These are phyloP conservation scores for Vombatus ursinus DNA, from an alignment of 2,113 vertebrate species.

Conservation along the genomic window DNA sequence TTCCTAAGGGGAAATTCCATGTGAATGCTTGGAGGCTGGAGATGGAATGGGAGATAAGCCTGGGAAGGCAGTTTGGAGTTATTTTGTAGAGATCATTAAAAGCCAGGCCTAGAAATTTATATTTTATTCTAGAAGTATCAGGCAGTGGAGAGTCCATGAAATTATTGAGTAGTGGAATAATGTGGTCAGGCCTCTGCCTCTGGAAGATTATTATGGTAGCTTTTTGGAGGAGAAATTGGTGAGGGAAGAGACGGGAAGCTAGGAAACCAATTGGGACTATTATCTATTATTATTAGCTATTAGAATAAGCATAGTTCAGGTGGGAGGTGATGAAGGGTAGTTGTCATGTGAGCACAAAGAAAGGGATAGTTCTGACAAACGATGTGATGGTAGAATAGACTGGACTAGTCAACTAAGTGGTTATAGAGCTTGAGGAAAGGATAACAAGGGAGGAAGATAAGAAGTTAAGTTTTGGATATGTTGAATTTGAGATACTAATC, in stretches of 20 bases:
- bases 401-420: background rate
- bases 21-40: background rate
- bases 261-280: background rate
- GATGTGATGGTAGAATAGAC: background rate
- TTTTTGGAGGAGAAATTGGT: background rate
- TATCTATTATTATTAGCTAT: background rate
- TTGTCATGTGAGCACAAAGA: background rate
- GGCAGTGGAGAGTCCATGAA: background rate
- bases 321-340: background rate
- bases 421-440: background rate
- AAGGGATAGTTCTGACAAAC: background rate
- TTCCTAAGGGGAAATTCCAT: background rate
- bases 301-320: background rate
- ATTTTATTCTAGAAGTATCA: background rate
- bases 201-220: background rate
- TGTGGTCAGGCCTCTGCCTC: background rate
- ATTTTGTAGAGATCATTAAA: background rate
- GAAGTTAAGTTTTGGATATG: background rate
- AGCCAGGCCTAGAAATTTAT: background rate
- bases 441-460: background rate
- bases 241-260: background rate
- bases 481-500: background rate
- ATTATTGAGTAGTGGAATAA: background rate
- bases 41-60: background rate
- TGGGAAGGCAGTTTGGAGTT: background rate